Percentiles rank a stretch among this genome's conserved stretches.
Conservation (phyloP, 2,888 invertebrate species). For the Patella ulyssiponensis region DNA sequence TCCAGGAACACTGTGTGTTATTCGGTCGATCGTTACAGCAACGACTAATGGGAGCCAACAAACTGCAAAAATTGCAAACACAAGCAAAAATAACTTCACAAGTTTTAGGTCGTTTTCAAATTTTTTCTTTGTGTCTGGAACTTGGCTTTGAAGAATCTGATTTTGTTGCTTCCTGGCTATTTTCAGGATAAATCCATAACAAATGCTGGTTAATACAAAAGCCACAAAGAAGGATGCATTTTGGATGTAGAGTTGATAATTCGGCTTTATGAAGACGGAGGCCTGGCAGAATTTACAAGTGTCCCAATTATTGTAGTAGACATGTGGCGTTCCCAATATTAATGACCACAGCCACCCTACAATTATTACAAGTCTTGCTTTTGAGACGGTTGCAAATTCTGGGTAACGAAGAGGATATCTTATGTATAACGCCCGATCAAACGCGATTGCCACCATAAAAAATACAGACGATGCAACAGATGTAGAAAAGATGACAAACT, state of each 20-base stretch:
- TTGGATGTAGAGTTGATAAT: conserved; percentile 27
- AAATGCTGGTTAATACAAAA: background rate
- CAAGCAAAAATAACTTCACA: conserved; percentile 31
- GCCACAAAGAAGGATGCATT: conserved; percentile 22
- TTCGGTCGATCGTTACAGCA: conserved; percentile 24
- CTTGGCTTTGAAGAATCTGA: too few relatives aligned
- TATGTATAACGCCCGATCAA: conserved; percentile 27
- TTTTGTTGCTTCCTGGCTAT: background rate
- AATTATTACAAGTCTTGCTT: conserved; percentile 19
- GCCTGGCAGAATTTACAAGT: conserved; percentile 14
- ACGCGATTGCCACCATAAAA: conserved; percentile 5
- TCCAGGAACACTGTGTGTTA: conserved; percentile 16
- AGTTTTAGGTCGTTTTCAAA: conserved; percentile 23
- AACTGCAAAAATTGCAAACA: conserved; percentile 33
- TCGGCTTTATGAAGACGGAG: conserved; percentile 14
- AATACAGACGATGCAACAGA: conserved; percentile 6
- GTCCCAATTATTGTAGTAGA: conserved; percentile 24
- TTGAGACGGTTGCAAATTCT: conserved; percentile 19
- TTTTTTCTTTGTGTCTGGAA: background rate
- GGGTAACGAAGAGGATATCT: conserved; percentile 25
- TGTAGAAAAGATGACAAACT: background rate
- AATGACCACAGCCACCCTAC: conserved; percentile 21
- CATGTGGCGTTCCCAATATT: conserved; percentile 22
- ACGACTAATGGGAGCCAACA: conserved; percentile 34
- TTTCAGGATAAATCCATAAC: background rate